Percentiles rank a stretch among this genome's conserved stretches.
phyloP scores from a whole-genome alignment of 2,888 invertebrate genomes.

The Arge pagana region DNA sequence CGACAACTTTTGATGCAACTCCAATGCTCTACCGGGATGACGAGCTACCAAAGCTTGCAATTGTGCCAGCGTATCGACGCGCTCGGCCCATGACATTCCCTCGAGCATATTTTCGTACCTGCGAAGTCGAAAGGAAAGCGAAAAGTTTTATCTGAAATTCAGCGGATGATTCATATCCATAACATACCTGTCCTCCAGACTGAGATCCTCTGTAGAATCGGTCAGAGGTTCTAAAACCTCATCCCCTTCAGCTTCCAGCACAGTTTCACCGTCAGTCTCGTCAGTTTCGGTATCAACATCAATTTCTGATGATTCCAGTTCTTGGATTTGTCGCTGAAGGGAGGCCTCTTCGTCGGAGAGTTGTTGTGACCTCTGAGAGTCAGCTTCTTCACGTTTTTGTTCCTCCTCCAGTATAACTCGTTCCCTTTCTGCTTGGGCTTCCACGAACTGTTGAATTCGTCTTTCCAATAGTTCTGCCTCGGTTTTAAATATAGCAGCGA shows the following conservation, averaged over 20 bases:
- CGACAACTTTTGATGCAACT: conserved; percentile 91
- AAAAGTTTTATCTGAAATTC: not conserved
- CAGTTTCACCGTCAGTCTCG: conserved; percentile 74
- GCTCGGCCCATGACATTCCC: conserved; percentile 83
- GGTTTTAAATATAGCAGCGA: conserved; percentile 54
- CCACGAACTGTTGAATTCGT: conserved; percentile 55
- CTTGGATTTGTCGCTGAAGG: conserved; percentile 75
- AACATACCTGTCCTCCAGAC: conserved; percentile 50
- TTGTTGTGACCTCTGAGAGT: conserved; percentile 68
- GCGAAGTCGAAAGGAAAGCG: not conserved
- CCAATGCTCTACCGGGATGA: conserved; percentile 91
- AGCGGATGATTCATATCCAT: not conserved
- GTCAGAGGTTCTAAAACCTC: conserved; percentile 38
- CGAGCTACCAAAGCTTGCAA: conserved; percentile 79
- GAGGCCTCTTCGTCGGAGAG: conserved; percentile 78
- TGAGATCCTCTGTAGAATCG: conserved; percentile 45
- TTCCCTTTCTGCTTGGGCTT: conserved; percentile 55
- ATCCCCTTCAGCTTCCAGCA: conserved; percentile 58
- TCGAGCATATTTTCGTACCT: conserved; percentile 55
- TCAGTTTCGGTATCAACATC: conserved; percentile 83
- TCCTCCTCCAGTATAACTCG: conserved; percentile 56
- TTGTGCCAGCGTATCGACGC: conserved; percentile 79
- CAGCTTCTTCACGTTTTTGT: conserved; percentile 67
- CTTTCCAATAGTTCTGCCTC: conserved; percentile 55
- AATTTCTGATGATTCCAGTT: conserved; percentile 73